A percentile compares a stretch with the other conserved stretches of the same genome.
Evolutionary conservation across 2,797 vertebrate species (phyloP).

Genomic region (Amazonetta brasiliensis): DNA sequence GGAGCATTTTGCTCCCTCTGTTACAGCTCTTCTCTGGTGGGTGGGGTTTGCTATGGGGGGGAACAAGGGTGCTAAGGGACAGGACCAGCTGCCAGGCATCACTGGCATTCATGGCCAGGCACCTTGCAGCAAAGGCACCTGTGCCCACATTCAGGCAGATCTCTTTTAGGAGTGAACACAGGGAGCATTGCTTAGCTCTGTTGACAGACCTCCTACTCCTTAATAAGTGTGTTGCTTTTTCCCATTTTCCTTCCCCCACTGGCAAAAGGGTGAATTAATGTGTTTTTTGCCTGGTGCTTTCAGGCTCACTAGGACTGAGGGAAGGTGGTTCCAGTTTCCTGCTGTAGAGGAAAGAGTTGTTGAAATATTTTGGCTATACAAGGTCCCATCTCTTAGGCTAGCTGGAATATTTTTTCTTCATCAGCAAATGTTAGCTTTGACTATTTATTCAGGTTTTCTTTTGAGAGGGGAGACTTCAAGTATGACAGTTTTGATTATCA

Average conservation of each 20-base stretch:
- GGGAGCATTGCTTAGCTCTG: rapidly evolving
- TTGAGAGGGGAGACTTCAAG: constrained; percentile 12
- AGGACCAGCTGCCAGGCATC: not conserved
- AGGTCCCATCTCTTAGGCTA: not conserved
- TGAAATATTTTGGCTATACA: constrained; percentile 19
- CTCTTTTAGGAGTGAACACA: not conserved
- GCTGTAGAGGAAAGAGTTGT: not conserved
- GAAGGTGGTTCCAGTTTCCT: not conserved
- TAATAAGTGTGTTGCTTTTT: rapidly evolving
- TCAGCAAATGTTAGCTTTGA: constrained; percentile 48
- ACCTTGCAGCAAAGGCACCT: not conserved
- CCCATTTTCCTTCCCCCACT: not conserved
- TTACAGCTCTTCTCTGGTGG: not conserved
- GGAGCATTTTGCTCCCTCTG: not conserved
- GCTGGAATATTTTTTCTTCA: constrained; percentile 30
- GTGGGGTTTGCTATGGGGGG: not conserved
- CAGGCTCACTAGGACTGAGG: not conserved
- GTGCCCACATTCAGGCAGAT: not conserved
- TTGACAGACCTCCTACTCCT: not conserved
- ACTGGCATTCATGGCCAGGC: rapidly evolving
- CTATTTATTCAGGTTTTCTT: constrained; percentile 42
- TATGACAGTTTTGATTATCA: constrained; percentile 15
- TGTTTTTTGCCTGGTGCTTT: not conserved
- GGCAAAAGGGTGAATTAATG: not conserved
- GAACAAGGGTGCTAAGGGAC: not conserved